Percentiles rank a stretch among this genome's conserved stretches.
Conservation (phyloP, 2,888 invertebrate genomes). For the Nebria salina region DNA sequence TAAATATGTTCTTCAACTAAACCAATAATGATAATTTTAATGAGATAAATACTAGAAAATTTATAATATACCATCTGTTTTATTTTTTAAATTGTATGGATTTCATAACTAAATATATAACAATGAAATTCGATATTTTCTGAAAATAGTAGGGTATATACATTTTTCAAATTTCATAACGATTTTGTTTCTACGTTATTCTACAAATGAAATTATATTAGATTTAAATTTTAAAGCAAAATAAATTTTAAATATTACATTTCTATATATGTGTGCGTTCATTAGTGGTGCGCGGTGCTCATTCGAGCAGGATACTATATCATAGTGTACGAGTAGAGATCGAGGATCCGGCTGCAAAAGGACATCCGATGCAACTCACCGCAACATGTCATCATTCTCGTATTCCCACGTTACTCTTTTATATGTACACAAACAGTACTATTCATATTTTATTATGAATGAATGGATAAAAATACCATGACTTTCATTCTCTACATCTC, state of each 20-base stretch:
- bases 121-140: too few relatives aligned
- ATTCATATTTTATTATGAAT: neutral
- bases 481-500: neutral
- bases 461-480: conserved; percentile 5
- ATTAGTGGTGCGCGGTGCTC: neutral
- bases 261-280: neutral
- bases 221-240: neutral
- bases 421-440: neutral
- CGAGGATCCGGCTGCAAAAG: conserved; percentile 12
- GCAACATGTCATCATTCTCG: conserved; percentile 14
- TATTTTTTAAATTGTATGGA: too few relatives aligned
- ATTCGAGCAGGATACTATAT: conserved; percentile 8
- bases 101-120: too few relatives aligned
- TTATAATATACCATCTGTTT: too few relatives aligned
- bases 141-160: too few relatives aligned
- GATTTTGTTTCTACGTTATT: too few relatives aligned
- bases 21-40: neutral
- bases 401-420: neutral
- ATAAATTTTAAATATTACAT: neutral
- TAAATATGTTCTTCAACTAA: neutral
- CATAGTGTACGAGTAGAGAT: neutral
- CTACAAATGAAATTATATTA: neutral
- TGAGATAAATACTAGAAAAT: too few relatives aligned
- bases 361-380: conserved; percentile 16
- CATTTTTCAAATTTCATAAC: too few relatives aligned